Conservation (phyloP, 35 echinoderm and acorn worm species). For the Ptychodera flava region DNA sequence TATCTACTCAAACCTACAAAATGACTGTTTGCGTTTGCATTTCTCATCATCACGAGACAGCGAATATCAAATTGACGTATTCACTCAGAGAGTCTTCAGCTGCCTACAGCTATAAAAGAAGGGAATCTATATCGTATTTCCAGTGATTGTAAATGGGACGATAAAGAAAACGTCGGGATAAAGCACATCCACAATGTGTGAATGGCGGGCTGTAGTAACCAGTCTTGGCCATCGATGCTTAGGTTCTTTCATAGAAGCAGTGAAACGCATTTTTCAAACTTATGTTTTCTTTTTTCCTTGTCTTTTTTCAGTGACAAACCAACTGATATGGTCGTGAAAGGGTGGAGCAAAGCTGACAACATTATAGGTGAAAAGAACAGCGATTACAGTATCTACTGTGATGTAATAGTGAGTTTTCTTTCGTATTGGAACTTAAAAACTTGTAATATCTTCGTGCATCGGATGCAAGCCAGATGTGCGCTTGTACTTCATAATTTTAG, state of each 20-base stretch:
- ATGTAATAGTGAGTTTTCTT: background rate
- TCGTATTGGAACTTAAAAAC: too few species aligned
- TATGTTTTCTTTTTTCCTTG: background rate
- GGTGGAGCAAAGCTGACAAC: background rate
- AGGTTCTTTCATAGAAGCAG: background rate
- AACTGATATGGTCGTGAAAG: background rate
- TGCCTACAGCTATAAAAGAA: too few species aligned
- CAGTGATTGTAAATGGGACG: too few species aligned
- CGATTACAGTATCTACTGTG: background rate
- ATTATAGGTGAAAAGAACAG: background rate
- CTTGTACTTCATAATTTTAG: too few species aligned
- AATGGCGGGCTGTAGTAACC: background rate
- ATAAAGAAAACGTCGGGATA: background rate
- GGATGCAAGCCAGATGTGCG: too few species aligned
- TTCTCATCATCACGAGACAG: too few species aligned
- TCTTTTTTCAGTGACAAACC: background rate
- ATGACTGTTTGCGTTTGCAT: too few species aligned
- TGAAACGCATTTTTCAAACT: background rate
- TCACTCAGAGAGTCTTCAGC: too few species aligned
- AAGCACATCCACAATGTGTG: background rate
- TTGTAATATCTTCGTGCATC: too few species aligned
- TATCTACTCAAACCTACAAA: too few species aligned
- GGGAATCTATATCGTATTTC: too few species aligned
- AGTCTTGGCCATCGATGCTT: background rate
- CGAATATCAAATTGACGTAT: too few species aligned